These are phyloP conservation scores for Xenopus laevis DNA, from an alignment of 2,113 vertebrate species.

Conservation along the genomic window DNA sequence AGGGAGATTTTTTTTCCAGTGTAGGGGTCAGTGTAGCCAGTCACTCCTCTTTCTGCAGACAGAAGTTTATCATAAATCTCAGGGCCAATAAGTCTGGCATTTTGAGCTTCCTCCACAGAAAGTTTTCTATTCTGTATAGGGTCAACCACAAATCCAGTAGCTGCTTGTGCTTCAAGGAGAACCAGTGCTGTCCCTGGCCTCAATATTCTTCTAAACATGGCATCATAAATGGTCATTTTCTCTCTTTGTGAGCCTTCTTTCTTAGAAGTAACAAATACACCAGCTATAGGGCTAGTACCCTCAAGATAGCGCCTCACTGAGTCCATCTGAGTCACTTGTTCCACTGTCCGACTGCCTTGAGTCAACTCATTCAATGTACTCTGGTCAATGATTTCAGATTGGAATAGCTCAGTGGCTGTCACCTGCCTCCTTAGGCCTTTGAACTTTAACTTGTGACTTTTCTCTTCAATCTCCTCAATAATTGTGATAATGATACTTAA, in stretches of 20 bases:
- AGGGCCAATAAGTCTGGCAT: no score
- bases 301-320: conserved; percentile 66
- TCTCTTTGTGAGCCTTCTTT: conserved; percentile 68
- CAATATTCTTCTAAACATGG: conserved; percentile 56
- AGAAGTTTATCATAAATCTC: no score
- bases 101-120: no score
- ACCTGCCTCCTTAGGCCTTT: conserved; percentile 74
- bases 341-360: conserved; percentile 52
- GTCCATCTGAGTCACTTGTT: no score
- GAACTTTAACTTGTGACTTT: conserved; percentile 71
- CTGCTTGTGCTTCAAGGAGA: conserved; percentile 58
- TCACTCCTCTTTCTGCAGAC: no score
- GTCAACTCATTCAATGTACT: conserved; percentile 46
- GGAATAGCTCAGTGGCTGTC: conserved; percentile 51
- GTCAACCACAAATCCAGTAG: conserved; percentile 51
- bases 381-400: conserved; percentile 67
- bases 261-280: conserved; percentile 67
- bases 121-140: no score
- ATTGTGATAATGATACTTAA: conserved; percentile 48
- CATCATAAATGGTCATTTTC: conserved; percentile 69
- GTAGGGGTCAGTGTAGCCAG: no score
- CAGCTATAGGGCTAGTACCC: conserved; percentile 71
- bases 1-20: no score
- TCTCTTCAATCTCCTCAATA: conserved; percentile 43
- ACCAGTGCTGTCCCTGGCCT: conserved; percentile 53